phyloP scores from a whole-genome alignment of 2,888 invertebrate species.

The Morpho achilles region DNA sequence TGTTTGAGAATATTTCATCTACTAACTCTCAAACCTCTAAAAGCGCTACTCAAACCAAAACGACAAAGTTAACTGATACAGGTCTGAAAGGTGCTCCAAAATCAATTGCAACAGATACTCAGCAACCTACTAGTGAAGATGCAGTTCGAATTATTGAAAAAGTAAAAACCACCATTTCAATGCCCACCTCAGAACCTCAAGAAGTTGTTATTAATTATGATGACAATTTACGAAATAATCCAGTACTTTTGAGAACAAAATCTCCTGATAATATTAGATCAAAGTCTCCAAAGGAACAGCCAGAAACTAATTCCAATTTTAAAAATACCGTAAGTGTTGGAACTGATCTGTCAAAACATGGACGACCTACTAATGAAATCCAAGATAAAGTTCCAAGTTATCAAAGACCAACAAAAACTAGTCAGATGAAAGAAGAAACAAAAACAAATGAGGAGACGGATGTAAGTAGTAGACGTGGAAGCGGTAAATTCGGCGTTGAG shows the following conservation, averaged over 20 bases:
- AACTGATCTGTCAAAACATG: conserved; percentile 44
- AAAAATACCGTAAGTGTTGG: conserved; percentile 29
- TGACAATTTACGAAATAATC: conserved; percentile 44
- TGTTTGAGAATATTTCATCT: conserved; percentile 83
- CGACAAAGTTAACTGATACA: conserved; percentile 71
- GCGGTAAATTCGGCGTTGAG: conserved; percentile 85
- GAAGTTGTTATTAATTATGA: conserved; percentile 26
- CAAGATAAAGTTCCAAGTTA: conserved; percentile 57
- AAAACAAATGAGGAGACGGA: conserved; percentile 52
- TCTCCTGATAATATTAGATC: conserved; percentile 47
- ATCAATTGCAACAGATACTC: conserved; percentile 44
- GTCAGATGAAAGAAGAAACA: conserved; percentile 58
- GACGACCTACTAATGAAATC: conserved; percentile 36
- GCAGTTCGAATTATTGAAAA: conserved; percentile 40
- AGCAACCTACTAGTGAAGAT: conserved; percentile 45
- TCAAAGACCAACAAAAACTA: conserved; percentile 59
- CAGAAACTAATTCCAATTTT: too few species aligned
- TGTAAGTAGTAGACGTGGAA: conserved; percentile 72
- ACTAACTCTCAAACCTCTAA: conserved; percentile 49
- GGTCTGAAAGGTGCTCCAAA: conserved; percentile 61
- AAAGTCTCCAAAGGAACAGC: conserved; percentile 39
- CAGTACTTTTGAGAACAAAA: conserved; percentile 38
- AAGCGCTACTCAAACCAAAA: conserved; percentile 40
- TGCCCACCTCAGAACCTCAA: conserved; percentile 28
- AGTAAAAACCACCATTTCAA: conserved; percentile 36